Evolutionary conservation across 1,140 invertebrate species (phyloP).

Genomic region (Mamestra configurata): DNA sequence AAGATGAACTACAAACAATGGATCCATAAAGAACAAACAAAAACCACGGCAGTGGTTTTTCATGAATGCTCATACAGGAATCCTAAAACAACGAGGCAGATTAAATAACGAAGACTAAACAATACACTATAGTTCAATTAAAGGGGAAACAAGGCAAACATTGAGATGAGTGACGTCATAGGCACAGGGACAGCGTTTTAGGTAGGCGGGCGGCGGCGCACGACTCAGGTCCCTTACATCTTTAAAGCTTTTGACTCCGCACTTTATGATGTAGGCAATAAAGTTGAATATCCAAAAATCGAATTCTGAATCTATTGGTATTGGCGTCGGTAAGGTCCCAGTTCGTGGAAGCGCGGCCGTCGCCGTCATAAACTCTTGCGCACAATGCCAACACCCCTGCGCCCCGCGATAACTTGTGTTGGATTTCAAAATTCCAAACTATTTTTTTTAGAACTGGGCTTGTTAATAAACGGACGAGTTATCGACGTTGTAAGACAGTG

Average conservation of each 20-base stretch:
- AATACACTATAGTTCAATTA: conserved; percentile 62
- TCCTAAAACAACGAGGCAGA: conserved; percentile 60
- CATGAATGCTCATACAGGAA: conserved; percentile 51
- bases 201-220: conserved; percentile 52
- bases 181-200: conserved; percentile 70
- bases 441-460: conserved; percentile 50
- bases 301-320: conserved; percentile 17
- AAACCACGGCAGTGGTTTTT: conserved; percentile 29
- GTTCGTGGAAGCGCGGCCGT: conserved; percentile 75
- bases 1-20: not conserved
- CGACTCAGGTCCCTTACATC: not conserved
- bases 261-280: not conserved
- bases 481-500: conserved; percentile 45
- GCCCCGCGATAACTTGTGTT: conserved; percentile 54
- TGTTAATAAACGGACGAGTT: conserved; percentile 50
- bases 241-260: not conserved
- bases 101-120: conserved; percentile 70
- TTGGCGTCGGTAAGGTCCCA: conserved; percentile 65
- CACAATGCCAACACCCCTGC: conserved; percentile 70
- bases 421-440: conserved; percentile 57
- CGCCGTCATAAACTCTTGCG: conserved; percentile 70
- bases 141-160: conserved; percentile 55
- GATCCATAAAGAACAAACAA: conserved; percentile 25
- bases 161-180: conserved; percentile 70
- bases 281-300: conserved; percentile 5